Conservation (phyloP, 1,140 invertebrate genomes). For the Bombus pyrosoma region DNA sequence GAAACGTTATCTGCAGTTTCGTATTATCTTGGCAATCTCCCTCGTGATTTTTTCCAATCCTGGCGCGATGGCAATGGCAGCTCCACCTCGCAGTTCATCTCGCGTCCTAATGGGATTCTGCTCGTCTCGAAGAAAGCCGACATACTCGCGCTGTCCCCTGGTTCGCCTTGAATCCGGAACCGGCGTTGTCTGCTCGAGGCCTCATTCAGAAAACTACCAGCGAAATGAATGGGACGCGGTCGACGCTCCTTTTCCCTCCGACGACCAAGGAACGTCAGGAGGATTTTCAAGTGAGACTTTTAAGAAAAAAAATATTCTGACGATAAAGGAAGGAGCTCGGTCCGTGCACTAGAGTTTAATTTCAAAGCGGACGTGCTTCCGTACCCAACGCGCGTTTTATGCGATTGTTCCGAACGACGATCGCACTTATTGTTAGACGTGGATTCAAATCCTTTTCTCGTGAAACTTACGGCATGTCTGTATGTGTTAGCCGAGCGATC, state of each 20-base stretch:
- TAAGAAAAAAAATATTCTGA: not conserved
- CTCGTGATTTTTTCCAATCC: not conserved
- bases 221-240: not conserved
- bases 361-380: not conserved
- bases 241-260: not conserved
- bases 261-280: not conserved
- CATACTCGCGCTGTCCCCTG: not conserved
- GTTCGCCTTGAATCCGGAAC: constrained; percentile 4
- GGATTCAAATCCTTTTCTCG: too few species aligned
- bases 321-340: not conserved
- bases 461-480: too few species aligned
- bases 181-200: not conserved
- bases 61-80: not conserved
- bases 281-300: not conserved
- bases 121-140: constrained; percentile 6
- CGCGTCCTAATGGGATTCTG: constrained; percentile 18
- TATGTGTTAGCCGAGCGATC: too few species aligned
- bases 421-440: not conserved
- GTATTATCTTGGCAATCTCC: constrained; percentile 29
- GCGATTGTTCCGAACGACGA: not conserved
- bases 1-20: not conserved
- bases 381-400: not conserved
- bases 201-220: constrained; percentile 18
- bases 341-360: not conserved
- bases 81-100: constrained; percentile 35